Percentiles rank a stretch among this genome's conserved stretches.
These are phyloP conservation scores for Scaptomyza cyrtandrae DNA, from an alignment of 2,888 invertebrate genomes.

Conservation along the genomic window DNA sequence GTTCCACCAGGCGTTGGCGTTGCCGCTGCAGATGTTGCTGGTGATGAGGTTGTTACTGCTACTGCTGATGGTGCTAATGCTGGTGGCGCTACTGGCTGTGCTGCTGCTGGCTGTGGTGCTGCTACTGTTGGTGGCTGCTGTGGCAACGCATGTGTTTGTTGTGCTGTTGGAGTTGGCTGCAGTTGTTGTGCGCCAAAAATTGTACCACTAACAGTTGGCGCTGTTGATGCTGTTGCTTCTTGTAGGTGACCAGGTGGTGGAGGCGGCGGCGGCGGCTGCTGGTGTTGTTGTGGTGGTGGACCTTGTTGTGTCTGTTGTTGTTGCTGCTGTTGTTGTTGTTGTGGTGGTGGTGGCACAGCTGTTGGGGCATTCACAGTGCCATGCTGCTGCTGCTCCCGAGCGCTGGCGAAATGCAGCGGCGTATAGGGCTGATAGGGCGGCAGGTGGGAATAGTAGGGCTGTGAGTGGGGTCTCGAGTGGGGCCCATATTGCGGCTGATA, in stretches of 20 bases:
- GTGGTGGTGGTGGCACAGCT: constrained; percentile 51
- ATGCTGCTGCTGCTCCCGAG: constrained; percentile 35
- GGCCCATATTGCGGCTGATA: constrained; percentile 84
- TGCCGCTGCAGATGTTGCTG: constrained; percentile 23
- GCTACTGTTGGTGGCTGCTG: constrained; percentile 37
- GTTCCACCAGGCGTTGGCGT: constrained; percentile 18
- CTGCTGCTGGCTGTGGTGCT: constrained; percentile 35
- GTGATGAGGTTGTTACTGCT: constrained; percentile 8
- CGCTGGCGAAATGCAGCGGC: constrained; percentile 48
- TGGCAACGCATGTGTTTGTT: constrained; percentile 36
- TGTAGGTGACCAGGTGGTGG: constrained; percentile 64
- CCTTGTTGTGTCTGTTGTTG: constrained; percentile 49
- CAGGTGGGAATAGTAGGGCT: constrained; percentile 83
- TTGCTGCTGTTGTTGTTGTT: constrained; percentile 60
- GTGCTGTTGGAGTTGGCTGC: constrained; percentile 13
- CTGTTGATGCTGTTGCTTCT: constrained; percentile 27
- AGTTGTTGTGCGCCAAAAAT: constrained; percentile 39
- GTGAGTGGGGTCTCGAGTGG: constrained; percentile 77
- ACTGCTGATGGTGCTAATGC: constrained; percentile 26
- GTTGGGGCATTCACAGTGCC: constrained; percentile 79
- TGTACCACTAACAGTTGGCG: constrained; percentile 37
- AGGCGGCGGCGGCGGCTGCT: constrained; percentile 60
- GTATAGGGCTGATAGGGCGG: constrained; percentile 83
- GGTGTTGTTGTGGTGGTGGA: constrained; percentile 51
- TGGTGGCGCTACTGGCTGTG: constrained; percentile 38